Conservation (phyloP, 2,797 vertebrate genomes). For the Enteromius unitaeniatus region DNA sequence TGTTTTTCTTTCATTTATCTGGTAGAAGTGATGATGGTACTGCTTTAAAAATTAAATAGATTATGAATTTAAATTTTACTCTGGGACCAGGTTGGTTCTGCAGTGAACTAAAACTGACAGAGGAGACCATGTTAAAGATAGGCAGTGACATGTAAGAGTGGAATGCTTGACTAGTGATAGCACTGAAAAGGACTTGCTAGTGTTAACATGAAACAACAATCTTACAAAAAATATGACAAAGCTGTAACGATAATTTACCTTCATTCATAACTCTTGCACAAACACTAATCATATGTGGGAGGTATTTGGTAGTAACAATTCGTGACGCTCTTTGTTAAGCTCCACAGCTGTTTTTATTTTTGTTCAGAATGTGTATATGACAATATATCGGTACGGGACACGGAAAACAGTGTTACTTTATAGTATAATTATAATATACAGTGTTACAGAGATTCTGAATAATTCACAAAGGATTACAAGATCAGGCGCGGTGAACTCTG, state of each 20-base stretch:
- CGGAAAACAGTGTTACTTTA: not conserved
- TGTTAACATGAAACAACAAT: constrained; percentile 15
- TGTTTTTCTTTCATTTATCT: constrained; percentile 15
- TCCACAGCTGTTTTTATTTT: constrained; percentile 4
- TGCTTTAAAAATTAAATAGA: not conserved
- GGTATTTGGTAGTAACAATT: not conserved
- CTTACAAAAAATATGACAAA: not conserved
- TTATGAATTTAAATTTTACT: not conserved
- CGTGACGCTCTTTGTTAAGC: not conserved
- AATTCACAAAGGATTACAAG: not conserved
- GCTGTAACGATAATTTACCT: not conserved
- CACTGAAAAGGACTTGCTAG: not conserved
- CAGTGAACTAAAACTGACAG: constrained; percentile 30
- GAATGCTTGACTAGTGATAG: constrained; percentile 45
- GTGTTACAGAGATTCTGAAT: not conserved
- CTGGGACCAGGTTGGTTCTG: not conserved
- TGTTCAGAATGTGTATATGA: not conserved
- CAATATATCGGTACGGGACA: not conserved
- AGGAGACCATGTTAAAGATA: constrained; percentile 53
- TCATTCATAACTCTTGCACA: not conserved
- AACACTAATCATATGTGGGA: not conserved
- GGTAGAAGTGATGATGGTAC: not conserved
- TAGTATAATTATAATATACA: too few species aligned
- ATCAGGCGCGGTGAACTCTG: not conserved
- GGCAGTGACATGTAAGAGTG: constrained; percentile 35